Base-by-base conservation (phyloP, 2,888 invertebrate species). In the Habrosyne pyritoides region DNA sequence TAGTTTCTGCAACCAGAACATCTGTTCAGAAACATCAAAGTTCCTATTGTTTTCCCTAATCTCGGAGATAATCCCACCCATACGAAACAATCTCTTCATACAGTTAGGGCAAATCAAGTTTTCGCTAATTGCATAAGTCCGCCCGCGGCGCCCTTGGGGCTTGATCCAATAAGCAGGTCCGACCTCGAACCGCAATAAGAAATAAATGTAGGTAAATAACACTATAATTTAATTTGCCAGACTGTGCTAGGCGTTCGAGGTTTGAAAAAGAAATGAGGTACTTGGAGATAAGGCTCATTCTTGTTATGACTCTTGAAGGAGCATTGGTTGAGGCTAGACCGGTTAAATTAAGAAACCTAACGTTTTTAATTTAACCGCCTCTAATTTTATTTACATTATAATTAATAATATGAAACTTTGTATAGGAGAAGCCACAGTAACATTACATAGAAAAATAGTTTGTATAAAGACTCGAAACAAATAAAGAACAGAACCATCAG, bases 61-160 rank as follows among this genome's bases (percentile, higher is more conserved):
- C 52, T 26, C 21, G 14, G 10, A 52, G 52, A 52, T 48, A 54
- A 55, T 59, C 55, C 54, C 14, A 36, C 55, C 53, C 14, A 47
- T 50, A 64, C 63, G 60, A 57, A 63, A 61, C 57, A 65, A 67
- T 67, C 55, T 57, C 60, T 52, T 64, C 46, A 65, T 63, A 64
- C 54, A 61, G 63, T 68, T 64, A 60, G 63, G 60, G 64, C 54
- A 73, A 75, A 65, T 70, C 73, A 73, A 70, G 67, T 73, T 71
- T 63, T 47, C 65, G 64, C 64, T 75, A 71, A 77, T 77, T 75
- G 62, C 61, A 56, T 67, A 66, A 69, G 61, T 60, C 64, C 60
- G 57, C 60, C 56, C 49, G 49, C 63, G 68, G 61, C 49, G 57
- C 42, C 26, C 26, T 26, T 24, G 26, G 51, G 47, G 2, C 47